phyloP scores from a whole-genome alignment of 2,113 vertebrate species.

The Crotalus tigris region DNA sequence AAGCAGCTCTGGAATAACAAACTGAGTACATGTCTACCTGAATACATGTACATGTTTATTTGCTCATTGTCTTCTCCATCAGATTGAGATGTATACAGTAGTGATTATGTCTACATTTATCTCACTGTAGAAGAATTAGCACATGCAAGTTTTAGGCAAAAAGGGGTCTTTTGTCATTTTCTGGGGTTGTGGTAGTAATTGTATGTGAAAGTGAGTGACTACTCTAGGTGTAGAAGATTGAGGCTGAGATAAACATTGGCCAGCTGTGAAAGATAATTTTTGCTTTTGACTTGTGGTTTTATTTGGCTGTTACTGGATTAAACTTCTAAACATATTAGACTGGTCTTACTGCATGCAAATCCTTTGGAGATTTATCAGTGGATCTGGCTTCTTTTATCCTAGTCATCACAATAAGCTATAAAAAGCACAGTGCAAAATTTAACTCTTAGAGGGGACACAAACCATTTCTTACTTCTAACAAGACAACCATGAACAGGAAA shows the following conservation, averaged over 20 bases:
- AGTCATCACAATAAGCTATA: not conserved
- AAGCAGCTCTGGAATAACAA: not conserved
- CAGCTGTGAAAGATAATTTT: not conserved
- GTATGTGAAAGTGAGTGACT: not conserved
- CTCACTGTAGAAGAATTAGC: not conserved
- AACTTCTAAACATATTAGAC: not conserved
- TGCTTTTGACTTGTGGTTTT: not conserved
- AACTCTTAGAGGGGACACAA: not conserved
- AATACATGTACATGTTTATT: not conserved
- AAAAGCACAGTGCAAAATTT: not conserved
- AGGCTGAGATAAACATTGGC: not conserved
- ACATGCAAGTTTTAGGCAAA: not conserved
- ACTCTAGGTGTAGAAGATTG: not conserved
- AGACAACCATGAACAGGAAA: constrained; percentile 55
- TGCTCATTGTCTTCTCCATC: not conserved
- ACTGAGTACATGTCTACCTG: not conserved
- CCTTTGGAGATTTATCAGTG: not conserved
- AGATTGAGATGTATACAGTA: not conserved
- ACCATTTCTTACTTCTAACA: not conserved
- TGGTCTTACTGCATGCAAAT: not conserved
- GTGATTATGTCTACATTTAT: not conserved
- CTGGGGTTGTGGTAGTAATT: not conserved
- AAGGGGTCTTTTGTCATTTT: not conserved
- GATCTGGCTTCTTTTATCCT: not conserved
- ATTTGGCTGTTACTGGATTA: not conserved